Evolutionary conservation across 2,797 vertebrate genomes (phyloP).

Genomic region (Todus mexicanus): DNA sequence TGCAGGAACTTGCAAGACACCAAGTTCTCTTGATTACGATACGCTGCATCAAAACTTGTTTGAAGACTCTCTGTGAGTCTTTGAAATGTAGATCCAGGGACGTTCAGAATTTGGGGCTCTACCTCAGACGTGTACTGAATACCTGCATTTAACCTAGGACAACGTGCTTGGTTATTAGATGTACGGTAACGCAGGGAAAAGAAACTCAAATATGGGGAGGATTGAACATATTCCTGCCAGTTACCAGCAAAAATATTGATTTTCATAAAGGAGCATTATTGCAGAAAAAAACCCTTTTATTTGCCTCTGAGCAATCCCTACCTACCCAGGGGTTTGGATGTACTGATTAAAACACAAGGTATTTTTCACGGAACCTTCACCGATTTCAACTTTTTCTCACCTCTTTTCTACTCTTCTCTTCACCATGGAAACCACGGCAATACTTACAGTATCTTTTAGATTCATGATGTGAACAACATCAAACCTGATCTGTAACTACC

Average conservation of each 20-base stretch:
- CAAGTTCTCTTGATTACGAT: background rate
- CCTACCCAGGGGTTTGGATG: background rate
- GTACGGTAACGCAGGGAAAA: background rate
- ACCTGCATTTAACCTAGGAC: background rate
- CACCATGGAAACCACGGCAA: slow-evolving; percentile 4
- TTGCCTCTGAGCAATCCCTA: background rate
- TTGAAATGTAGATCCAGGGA: background rate
- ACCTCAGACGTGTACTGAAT: background rate
- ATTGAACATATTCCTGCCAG: background rate
- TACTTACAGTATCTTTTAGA: background rate
- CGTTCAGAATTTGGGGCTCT: background rate
- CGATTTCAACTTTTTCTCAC: background rate
- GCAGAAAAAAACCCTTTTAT: background rate
- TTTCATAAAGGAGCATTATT: background rate
- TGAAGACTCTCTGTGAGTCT: background rate
- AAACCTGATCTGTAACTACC: background rate
- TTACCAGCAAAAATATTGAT: background rate
- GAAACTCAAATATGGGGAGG: background rate
- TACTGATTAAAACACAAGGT: background rate
- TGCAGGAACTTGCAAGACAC: background rate
- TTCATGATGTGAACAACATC: background rate
- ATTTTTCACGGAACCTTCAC: background rate
- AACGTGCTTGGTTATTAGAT: background rate
- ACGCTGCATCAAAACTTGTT: background rate
- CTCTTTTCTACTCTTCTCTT: background rate